A percentile compares a stretch with the other conserved stretches of the same genome.
These are phyloP conservation scores for Parnassius apollo DNA, from an alignment of 2,888 invertebrate species.

Conservation along the genomic window DNA sequence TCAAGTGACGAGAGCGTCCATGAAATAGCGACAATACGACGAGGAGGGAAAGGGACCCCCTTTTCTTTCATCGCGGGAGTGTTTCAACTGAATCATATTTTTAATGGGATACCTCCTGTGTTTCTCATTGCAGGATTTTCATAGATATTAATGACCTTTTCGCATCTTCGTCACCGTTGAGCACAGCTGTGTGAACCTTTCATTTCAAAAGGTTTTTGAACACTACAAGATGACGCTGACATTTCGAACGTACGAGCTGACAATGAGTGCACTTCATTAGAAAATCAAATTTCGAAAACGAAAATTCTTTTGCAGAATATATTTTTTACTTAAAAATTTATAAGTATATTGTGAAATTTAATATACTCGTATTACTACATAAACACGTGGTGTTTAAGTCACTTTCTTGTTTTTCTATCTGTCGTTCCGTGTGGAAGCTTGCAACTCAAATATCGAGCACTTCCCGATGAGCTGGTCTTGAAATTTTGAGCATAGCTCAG, in stretches of 20 bases:
- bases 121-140: constrained; percentile 18
- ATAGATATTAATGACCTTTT: constrained; percentile 24
- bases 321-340: too few species aligned
- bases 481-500: too few species aligned
- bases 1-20: constrained; percentile 55
- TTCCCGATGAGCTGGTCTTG: too few species aligned
- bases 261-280: background rate
- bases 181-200: constrained; percentile 14
- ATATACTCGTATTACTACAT: too few species aligned
- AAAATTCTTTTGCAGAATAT: too few species aligned
- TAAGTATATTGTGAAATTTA: too few species aligned
- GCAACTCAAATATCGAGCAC: too few species aligned
- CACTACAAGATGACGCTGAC: constrained; percentile 6
- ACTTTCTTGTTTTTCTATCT: too few species aligned
- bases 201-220: constrained; percentile 17
- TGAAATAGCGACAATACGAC: constrained; percentile 45
- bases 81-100: constrained; percentile 57
- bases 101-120: constrained; percentile 48
- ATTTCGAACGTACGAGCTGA: background rate
- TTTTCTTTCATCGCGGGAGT: constrained; percentile 36
- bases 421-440: too few species aligned
- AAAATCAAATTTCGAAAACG: background rate
- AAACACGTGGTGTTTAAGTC: too few species aligned
- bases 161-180: constrained; percentile 9
- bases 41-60: constrained; percentile 25